Percentiles rank a stretch among this genome's conserved stretches.
Evolutionary conservation across 2,888 invertebrate species (phyloP).

Genomic region (Lochmaea capreae): DNA sequence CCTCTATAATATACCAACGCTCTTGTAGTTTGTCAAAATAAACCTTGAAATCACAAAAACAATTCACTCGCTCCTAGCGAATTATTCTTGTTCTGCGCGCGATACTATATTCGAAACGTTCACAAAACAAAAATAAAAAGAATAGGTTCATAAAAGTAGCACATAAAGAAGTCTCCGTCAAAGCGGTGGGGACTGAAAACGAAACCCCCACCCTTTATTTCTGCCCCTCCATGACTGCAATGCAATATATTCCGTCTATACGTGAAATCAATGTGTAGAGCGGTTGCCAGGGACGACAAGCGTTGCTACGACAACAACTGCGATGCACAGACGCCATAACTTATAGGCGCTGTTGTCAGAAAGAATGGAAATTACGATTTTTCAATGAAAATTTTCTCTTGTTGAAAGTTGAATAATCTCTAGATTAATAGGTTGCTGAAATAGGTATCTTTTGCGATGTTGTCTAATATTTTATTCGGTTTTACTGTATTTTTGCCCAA

Average conservation of each 20-base stretch:
- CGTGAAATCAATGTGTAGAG: conserved; percentile 66
- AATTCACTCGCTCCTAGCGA: not conserved
- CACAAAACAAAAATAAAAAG: conserved; percentile 25
- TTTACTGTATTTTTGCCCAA: no score
- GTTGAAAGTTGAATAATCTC: no score
- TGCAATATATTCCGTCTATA: conserved; percentile 66
- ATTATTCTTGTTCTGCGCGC: not conserved
- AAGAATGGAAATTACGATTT: conserved; percentile 32
- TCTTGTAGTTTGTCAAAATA: no score
- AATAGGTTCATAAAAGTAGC: conserved; percentile 23
- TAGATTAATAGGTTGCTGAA: no score
- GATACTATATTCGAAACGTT: conserved; percentile 20
- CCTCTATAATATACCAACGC: no score
- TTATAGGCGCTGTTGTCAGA: conserved; percentile 37
- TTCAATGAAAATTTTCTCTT: not conserved
- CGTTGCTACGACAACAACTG: conserved; percentile 53
- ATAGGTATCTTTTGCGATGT: no score
- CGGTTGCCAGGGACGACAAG: conserved; percentile 56
- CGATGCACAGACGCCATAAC: conserved; percentile 55
- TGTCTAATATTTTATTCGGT: no score
- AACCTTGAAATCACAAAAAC: no score
- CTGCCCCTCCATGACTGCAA: conserved; percentile 36
- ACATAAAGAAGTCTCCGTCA: conserved; percentile 27
- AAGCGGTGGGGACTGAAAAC: conserved; percentile 13
- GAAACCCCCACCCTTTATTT: conserved; percentile 9